These are phyloP conservation scores for Cacatua alba DNA, from an alignment of 2,113 vertebrate genomes.

Conservation along the genomic window DNA sequence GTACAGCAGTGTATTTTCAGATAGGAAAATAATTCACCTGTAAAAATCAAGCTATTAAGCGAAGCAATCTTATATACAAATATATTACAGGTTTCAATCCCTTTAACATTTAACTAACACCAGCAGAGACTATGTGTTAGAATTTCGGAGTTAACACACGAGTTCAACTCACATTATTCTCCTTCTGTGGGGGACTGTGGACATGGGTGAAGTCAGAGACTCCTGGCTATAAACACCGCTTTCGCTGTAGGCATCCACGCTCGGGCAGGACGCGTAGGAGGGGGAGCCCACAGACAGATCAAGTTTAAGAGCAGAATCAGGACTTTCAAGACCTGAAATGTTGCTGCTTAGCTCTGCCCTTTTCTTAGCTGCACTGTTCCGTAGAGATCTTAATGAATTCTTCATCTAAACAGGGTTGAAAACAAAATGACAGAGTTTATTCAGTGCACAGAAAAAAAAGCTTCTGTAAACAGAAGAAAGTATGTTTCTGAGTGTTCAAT, in stretches of 20 bases:
- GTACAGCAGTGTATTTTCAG: neutral
- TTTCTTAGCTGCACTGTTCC: conserved; percentile 91
- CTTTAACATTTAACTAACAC: accelerated
- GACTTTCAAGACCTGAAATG: conserved; percentile 83
- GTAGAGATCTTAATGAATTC: conserved; percentile 85
- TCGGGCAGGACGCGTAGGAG: conserved; percentile 75
- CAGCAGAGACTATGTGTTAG: accelerated
- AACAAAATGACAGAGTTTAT: neutral
- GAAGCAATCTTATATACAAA: accelerated
- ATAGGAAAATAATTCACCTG: accelerated
- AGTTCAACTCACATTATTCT: conserved; percentile 65
- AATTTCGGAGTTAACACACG: accelerated
- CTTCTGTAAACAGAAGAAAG: neutral
- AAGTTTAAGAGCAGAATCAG: conserved; percentile 78
- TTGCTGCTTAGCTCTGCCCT: conserved; percentile 83
- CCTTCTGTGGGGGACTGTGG: conserved; percentile 66
- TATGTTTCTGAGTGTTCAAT: accelerated
- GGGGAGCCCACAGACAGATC: conserved; percentile 76
- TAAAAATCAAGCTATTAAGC: neutral
- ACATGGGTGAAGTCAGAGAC: conserved; percentile 73
- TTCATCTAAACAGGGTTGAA: conserved; percentile 81
- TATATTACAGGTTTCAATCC: accelerated
- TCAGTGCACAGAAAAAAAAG: neutral
- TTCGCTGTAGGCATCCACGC: conserved; percentile 80
- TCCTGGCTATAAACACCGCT: conserved; percentile 82